phyloP scores from a whole-genome alignment of 2,797 vertebrate species.

The Craterocephalus amniculus region DNA sequence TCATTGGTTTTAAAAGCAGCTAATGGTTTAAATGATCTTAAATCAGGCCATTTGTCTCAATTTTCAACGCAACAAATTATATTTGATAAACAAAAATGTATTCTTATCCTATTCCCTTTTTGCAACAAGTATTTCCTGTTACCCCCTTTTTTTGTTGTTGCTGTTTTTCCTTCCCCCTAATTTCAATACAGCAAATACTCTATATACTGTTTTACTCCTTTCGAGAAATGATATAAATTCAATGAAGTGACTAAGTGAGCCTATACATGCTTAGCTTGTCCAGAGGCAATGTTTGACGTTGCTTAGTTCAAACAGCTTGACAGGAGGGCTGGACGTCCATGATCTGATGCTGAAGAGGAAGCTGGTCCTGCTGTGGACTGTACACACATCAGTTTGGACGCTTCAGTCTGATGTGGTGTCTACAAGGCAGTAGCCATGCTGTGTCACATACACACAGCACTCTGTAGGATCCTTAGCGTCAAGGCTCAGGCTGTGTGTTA shows the following conservation, averaged over 20 bases:
- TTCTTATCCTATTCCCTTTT: neutral
- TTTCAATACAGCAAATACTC: slow-evolving; percentile 1
- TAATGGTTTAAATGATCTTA: neutral
- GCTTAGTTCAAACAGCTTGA: slow-evolving; percentile 56
- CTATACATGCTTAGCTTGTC: slow-evolving; percentile 33
- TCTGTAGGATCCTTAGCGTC: slow-evolving; percentile 65
- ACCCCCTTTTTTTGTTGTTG: neutral
- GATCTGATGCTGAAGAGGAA: slow-evolving; percentile 63
- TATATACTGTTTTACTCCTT: slow-evolving; percentile 16
- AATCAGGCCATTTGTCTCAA: slow-evolving; percentile 8
- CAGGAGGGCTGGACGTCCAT: slow-evolving; percentile 39
- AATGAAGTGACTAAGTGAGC: slow-evolving; percentile 29
- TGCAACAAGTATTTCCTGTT: neutral
- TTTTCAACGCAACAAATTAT: neutral
- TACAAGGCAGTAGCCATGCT: slow-evolving; percentile 68
- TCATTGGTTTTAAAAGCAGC: neutral
- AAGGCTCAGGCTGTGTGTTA: slow-evolving; percentile 69
- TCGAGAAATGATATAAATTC: slow-evolving; percentile 38
- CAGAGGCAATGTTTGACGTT: slow-evolving; percentile 56
- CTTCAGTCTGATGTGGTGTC: slow-evolving; percentile 66
- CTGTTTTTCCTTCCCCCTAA: neutral
- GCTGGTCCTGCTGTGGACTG: slow-evolving; percentile 56
- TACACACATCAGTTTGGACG: slow-evolving; percentile 63
- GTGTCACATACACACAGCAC: slow-evolving; percentile 64
- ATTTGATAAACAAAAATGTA: neutral